Base-by-base conservation (phyloP, 1,140 invertebrate species). In the Drosophila ohnishii region DNA sequence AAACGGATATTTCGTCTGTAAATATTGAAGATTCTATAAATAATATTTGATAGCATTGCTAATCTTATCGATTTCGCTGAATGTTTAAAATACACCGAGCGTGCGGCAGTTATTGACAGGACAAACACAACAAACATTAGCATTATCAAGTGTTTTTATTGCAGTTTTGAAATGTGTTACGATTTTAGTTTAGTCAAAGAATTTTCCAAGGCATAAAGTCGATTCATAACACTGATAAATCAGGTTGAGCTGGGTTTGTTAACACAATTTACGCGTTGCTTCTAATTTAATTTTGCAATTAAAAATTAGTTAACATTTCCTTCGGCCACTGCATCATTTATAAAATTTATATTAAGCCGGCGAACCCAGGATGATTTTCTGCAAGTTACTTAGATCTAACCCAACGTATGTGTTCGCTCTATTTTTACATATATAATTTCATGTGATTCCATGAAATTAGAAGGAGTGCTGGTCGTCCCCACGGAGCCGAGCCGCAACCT, bases 401-500 rank as follows among this genome's bases (percentile, higher is more conserved):
- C 22, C 7, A 32, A 9, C 35, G 8, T 32, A 32, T 35, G 61
- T 59, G 69, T 57, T 13, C 67, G 32, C 30, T 50, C 67, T 69
- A 67, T 28, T 48, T 63, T 34, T 66, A 50, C 42, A 55, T 51
- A 25, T 76, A 25, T 60, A 48, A 74, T 75, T 66, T 60, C 48
- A 75, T 66, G 47, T 59, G 56, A 55, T 48, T 51, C 44, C 58
- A 74, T 76, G 55, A 75, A 76, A 75, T 55, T 60, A 37, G 32
- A 16, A 34, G 34, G 44, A 51, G 28, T 34, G 8, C 34, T 22
- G 34, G 22, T 16, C 45, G 44, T 25, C 8, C 32, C 25, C 48
- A 16, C 7, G 45, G 32, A 51, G 9, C 25, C 40, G 25, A 16
- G 40, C 19, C 57, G 40, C 40, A 66, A 16, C 39, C 11, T n/a